Percentiles rank a stretch among this genome's conserved stretches.
Conservation (phyloP, 2,113 vertebrate species). For the Sclerurus mexicanus region DNA sequence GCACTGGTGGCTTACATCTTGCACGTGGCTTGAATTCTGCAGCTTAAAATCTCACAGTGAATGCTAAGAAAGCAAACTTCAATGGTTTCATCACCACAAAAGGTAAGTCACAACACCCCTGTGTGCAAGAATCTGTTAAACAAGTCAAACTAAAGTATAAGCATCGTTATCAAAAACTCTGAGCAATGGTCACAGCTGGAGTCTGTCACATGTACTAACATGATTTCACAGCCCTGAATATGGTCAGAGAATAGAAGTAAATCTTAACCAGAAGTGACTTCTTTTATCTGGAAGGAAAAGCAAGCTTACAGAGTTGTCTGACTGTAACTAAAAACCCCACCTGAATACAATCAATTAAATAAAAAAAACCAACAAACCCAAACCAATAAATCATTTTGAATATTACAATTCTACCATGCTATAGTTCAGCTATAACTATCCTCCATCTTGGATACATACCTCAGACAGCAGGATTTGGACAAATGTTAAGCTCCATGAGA, state of each 20-base stretch:
- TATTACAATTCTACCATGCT: background rate
- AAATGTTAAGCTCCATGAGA: background rate
- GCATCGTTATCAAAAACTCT: background rate
- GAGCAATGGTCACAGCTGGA: background rate
- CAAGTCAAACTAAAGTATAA: background rate
- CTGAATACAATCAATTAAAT: background rate
- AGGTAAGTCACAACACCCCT: background rate
- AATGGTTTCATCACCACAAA: background rate
- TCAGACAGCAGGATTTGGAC: background rate
- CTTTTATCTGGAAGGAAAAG: background rate
- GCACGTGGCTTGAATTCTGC: background rate
- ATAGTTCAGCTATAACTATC: background rate
- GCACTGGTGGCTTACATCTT: background rate
- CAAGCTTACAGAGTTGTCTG: background rate
- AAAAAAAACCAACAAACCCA: background rate
- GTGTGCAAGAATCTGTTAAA: background rate
- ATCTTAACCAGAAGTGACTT: background rate
- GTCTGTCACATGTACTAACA: background rate
- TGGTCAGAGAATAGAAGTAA: background rate
- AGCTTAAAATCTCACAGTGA: background rate
- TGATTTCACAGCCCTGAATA: background rate
- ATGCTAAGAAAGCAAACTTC: background rate
- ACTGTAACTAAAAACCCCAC: background rate
- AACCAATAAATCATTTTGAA: background rate
- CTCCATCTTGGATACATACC: background rate